A percentile compares a stretch with the other conserved stretches of the same genome.
Evolutionary conservation across 2,888 invertebrate species (phyloP).

Genomic region (Pachliopta kotzebuea): DNA sequence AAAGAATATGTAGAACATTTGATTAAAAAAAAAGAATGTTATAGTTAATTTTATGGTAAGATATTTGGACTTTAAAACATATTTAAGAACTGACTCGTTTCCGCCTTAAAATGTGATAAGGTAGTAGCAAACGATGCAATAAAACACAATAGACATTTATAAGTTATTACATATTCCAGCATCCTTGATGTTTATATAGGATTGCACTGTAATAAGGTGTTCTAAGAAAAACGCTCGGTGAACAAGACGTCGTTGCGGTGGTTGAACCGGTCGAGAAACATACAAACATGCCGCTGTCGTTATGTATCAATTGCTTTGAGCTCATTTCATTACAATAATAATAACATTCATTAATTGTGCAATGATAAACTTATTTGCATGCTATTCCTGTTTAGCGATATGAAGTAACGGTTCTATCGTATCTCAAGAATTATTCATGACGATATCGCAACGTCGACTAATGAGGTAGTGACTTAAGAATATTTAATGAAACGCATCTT

Average conservation of each 20-base stretch:
- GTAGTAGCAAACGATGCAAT: constrained; percentile 11
- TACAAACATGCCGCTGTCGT: constrained; percentile 28
- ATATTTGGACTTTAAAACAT: not conserved
- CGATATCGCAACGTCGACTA: too few relatives aligned
- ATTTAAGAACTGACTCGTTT: not conserved
- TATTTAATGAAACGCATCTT: too few relatives aligned
- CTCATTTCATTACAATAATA: constrained; percentile 3
- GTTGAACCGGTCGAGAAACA: constrained; percentile 38
- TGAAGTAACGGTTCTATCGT: too few relatives aligned
- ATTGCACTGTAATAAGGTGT: constrained; percentile 42
- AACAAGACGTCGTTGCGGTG: constrained; percentile 36
- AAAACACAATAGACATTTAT: constrained; percentile 25
- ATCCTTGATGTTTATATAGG: constrained; percentile 40
- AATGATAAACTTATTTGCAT: not conserved
- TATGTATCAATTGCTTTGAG: constrained; percentile 22
- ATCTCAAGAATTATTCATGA: too few relatives aligned
- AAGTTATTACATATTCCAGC: constrained; percentile 29
- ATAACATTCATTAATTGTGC: not conserved
- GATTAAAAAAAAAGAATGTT: too few relatives aligned
- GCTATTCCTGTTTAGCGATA: too few relatives aligned
- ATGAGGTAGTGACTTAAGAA: too few relatives aligned
- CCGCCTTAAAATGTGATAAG: constrained; percentile 3
- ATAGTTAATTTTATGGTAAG: not conserved
- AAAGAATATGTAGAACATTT: too few relatives aligned
- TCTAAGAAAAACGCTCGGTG: constrained; percentile 43